Conservation (phyloP, 2,888 invertebrate species). For the Troides aeacus region DNA sequence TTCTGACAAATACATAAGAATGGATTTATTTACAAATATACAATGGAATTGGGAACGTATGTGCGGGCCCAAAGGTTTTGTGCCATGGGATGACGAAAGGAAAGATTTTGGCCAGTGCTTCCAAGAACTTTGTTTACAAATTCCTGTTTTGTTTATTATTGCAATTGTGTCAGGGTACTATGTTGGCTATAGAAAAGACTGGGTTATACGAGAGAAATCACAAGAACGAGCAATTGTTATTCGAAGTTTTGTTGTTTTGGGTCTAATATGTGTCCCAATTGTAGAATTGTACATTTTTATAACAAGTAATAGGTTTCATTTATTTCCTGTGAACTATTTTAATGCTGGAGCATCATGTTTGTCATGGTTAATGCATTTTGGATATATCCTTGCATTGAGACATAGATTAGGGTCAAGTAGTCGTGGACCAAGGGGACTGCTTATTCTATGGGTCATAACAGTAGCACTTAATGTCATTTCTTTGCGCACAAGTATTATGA, state of each 20-base stretch:
- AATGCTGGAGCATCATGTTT: conserved; percentile 85
- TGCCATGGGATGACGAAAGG: conserved; percentile 83
- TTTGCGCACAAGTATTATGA: conserved; percentile 82
- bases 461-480: conserved; percentile 84
- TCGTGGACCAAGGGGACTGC: conserved; percentile 85
- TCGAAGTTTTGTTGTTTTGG: conserved; percentile 82
- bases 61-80: conserved; percentile 86
- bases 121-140: conserved; percentile 88
- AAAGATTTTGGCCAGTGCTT: conserved; percentile 92
- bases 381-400: conserved; percentile 85
- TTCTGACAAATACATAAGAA: background rate
- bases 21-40: conserved; percentile 23
- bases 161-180: conserved; percentile 90
- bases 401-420: conserved; percentile 83
- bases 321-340: conserved; percentile 85
- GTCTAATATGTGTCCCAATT: conserved; percentile 84
- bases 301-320: conserved; percentile 65
- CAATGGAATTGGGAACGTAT: conserved; percentile 87
- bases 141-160: conserved; percentile 86
- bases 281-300: conserved; percentile 83
- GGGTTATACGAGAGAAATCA: conserved; percentile 81
- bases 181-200: conserved; percentile 84
- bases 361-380: conserved; percentile 90
- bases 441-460: conserved; percentile 85
- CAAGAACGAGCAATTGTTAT: conserved; percentile 83